Evolutionary conservation across 2,113 vertebrate genomes (phyloP).

Genomic region (Coptodon bakossiorum): DNA sequence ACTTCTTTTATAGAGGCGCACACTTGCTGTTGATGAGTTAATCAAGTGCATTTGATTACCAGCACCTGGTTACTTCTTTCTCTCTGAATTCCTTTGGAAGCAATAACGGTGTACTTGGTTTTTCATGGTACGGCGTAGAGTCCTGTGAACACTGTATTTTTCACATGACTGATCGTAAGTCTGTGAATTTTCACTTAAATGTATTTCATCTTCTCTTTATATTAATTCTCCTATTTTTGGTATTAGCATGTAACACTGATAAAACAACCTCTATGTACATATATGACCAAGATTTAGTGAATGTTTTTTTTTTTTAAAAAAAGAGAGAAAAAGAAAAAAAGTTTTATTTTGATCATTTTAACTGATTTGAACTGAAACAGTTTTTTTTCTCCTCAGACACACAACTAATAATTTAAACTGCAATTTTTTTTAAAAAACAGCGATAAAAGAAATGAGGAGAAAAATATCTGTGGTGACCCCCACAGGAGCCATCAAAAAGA

Average conservation of each 20-base stretch:
- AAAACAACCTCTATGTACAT: not conserved
- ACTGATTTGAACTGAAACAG: not conserved
- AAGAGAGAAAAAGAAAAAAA: not conserved
- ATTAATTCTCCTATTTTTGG: not conserved
- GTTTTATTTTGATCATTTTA: not conserved
- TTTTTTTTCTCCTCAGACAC: not conserved
- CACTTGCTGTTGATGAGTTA: not conserved
- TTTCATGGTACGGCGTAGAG: not conserved
- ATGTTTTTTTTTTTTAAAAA: not conserved
- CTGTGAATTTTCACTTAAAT: not conserved
- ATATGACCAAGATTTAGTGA: not conserved
- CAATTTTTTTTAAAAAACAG: not conserved
- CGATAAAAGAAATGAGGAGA: not conserved
- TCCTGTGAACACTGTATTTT: not conserved
- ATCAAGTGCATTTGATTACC: not conserved
- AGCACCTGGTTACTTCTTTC: not conserved
- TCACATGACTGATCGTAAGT: not conserved
- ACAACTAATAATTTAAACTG: not conserved
- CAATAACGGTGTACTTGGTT: not conserved
- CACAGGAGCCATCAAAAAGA: not conserved
- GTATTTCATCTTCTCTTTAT: not conserved
- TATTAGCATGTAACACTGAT: not conserved
- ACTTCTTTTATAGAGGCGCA: not conserved
- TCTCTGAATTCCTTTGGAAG: not conserved
- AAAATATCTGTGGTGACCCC: not conserved